Conservation (phyloP, 2,888 invertebrate genomes). For the Leptopilina drosophilae region DNA sequence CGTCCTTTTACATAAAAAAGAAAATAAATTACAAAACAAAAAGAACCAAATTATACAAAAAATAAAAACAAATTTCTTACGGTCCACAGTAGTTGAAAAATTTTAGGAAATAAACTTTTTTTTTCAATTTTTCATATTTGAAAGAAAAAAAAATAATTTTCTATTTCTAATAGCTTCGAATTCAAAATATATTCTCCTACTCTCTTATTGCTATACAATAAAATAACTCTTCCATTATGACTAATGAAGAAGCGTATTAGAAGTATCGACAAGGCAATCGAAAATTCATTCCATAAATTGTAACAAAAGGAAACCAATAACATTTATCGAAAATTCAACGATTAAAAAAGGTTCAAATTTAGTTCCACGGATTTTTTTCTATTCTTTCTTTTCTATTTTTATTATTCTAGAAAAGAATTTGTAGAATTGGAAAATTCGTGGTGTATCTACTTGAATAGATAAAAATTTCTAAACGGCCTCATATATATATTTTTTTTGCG, state of each 20-base stretch:
- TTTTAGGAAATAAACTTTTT: constrained; percentile 65
- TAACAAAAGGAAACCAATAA: neutral
- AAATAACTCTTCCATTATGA: constrained; percentile 43
- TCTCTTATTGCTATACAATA: constrained; percentile 47
- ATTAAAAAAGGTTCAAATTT: constrained; percentile 5
- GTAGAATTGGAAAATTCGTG: constrained; percentile 3
- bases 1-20: constrained; percentile 21
- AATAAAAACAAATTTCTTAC: constrained; percentile 52
- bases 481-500: neutral
- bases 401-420: neutral
- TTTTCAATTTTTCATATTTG: constrained; percentile 70
- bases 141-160: constrained; percentile 63
- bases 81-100: constrained; percentile 73
- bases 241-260: constrained; percentile 22
- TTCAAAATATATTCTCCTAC: constrained; percentile 47
- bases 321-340: constrained; percentile 4
- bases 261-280: constrained; percentile 28
- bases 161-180: constrained; percentile 51
- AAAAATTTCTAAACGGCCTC: constrained; percentile 21
- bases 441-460: constrained; percentile 25
- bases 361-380: constrained; percentile 12
- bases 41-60: constrained; percentile 51
- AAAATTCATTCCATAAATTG: constrained; percentile 22
- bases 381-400: neutral
- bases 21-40: constrained; percentile 43